Evolutionary conservation across 1,140 invertebrate genomes (phyloP).

Genomic region (Platyura marginata): DNA sequence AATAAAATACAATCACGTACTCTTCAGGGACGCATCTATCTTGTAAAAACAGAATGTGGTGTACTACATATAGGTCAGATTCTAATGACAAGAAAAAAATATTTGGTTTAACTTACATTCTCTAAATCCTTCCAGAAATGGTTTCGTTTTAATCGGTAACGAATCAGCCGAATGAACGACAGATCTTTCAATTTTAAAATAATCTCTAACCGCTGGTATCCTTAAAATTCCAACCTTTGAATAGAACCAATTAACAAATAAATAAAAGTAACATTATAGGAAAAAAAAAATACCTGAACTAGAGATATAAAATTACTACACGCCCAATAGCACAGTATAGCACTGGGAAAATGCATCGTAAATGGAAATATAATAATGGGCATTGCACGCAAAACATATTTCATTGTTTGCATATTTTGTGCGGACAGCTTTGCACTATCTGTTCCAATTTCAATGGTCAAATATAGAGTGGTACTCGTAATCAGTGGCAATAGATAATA

Average conservation of each 20-base stretch:
- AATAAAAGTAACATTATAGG: neutral
- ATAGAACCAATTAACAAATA: neutral
- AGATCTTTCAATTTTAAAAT: slow-evolving; percentile 58
- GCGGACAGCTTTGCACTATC: slow-evolving; percentile 45
- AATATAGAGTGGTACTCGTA: slow-evolving; percentile 57
- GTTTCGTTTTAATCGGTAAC: slow-evolving; percentile 49
- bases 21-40: too few species aligned
- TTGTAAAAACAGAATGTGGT: too few species aligned
- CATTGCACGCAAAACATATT: slow-evolving; percentile 50
- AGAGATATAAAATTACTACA: slow-evolving; percentile 80
- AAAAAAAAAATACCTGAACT: slow-evolving; percentile 33
- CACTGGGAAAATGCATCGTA: slow-evolving; percentile 74
- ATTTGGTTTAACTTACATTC: slow-evolving; percentile 43
- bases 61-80: too few species aligned
- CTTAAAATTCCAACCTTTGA: slow-evolving; percentile 46
- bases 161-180: slow-evolving; percentile 33
- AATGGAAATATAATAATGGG: slow-evolving; percentile 74
- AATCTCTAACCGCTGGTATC: slow-evolving; percentile 49
- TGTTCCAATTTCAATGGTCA: slow-evolving; percentile 72
- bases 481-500: slow-evolving; percentile 74
- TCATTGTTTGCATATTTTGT: slow-evolving; percentile 45
- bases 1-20: too few species aligned
- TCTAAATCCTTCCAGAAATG: slow-evolving; percentile 58
- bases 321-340: slow-evolving; percentile 79
- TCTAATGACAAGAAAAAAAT: too few species aligned